Conservation (phyloP, 2,797 vertebrate species). For the Natrix natrix region DNA sequence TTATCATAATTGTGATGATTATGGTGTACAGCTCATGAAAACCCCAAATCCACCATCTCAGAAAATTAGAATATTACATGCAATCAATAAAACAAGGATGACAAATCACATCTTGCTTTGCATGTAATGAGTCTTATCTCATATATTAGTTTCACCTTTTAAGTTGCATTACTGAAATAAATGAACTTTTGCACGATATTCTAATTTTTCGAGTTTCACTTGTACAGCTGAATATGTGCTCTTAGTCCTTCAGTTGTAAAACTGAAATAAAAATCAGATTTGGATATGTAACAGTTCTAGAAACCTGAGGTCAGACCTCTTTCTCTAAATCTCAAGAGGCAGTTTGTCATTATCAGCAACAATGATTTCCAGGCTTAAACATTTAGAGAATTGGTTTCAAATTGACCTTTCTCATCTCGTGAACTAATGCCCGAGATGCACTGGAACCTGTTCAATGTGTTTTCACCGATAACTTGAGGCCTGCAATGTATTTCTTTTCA, state of each 20-base stretch:
- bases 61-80: too few relatives aligned
- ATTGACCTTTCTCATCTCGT: not conserved
- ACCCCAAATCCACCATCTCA: too few relatives aligned
- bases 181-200: too few relatives aligned
- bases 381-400: not conserved
- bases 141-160: too few relatives aligned
- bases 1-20: too few relatives aligned
- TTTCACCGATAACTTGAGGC: not conserved
- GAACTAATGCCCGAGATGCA: not conserved
- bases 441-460: not conserved
- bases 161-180: too few relatives aligned
- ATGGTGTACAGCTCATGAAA: too few relatives aligned
- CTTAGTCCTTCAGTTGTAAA: not conserved
- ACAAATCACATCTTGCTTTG: too few relatives aligned
- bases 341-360: not conserved
- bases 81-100: too few relatives aligned
- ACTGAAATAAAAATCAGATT: not conserved
- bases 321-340: not conserved
- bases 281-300: not conserved
- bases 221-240: not conserved
- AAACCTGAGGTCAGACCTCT: not conserved
- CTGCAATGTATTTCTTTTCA: not conserved
- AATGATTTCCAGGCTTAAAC: not conserved
- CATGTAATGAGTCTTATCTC: too few relatives aligned
- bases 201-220: too few relatives aligned